phyloP scores from a whole-genome alignment of 2,113 vertebrate genomes.

The Mesitornis unicolor region DNA sequence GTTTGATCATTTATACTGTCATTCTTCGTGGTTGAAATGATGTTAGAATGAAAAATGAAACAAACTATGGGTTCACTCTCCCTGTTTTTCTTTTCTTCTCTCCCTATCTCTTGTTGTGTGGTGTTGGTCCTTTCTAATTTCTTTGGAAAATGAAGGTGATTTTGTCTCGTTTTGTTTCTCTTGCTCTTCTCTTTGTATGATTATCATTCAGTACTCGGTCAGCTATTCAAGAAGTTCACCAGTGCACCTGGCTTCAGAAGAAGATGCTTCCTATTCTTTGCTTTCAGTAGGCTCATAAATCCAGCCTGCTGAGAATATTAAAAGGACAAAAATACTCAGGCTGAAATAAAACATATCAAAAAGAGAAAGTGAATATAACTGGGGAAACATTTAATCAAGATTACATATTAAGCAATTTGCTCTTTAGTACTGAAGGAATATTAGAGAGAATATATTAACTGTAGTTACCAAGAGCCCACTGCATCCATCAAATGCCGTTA shows the following conservation, averaged over 20 bases:
- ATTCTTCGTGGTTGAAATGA: slow-evolving; percentile 43
- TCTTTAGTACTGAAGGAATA: slow-evolving; percentile 43
- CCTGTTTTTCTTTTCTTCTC: background rate
- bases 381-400: slow-evolving; percentile 53
- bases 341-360: slow-evolving; percentile 35
- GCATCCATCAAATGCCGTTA: slow-evolving; percentile 29
- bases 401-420: slow-evolving; percentile 63
- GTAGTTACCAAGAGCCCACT: background rate
- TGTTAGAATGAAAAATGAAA: slow-evolving; percentile 43
- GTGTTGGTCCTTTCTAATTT: background rate
- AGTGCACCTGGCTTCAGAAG: slow-evolving; percentile 16
- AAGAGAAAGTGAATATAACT: slow-evolving; percentile 38
- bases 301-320: slow-evolving; percentile 46
- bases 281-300: slow-evolving; percentile 55
- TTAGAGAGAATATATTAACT: slow-evolving; percentile 20
- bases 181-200: background rate
- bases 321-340: slow-evolving; percentile 32
- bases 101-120: background rate
- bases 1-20: slow-evolving; percentile 62
- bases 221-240: slow-evolving; percentile 32
- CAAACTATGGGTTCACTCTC: background rate
- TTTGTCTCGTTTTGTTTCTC: background rate
- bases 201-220: slow-evolving; percentile 5
- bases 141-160: background rate
- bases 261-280: slow-evolving; percentile 39